A percentile compares a stretch with the other conserved stretches of the same genome.
Conservation (phyloP, 2,888 invertebrate genomes). For the Iselma pallidipennis region DNA sequence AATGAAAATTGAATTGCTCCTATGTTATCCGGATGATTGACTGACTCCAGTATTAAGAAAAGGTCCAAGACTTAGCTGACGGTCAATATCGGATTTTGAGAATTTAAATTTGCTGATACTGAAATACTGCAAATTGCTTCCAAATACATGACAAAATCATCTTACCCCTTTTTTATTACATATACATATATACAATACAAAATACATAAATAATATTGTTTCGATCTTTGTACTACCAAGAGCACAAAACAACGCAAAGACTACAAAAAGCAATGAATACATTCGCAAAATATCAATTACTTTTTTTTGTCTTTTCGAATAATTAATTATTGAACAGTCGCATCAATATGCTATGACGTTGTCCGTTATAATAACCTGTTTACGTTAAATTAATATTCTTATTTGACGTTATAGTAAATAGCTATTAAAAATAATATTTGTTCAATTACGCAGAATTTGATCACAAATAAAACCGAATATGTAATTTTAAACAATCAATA, state of each 20-base stretch:
- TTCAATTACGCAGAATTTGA: background rate
- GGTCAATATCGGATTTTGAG: conserved; percentile 53
- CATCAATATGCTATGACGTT: too few relatives aligned
- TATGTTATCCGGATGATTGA: conserved; percentile 44
- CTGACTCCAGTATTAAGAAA: conserved; percentile 42
- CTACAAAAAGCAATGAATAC: background rate
- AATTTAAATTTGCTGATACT: conserved; percentile 55
- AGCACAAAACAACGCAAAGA: background rate
- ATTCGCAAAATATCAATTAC: background rate
- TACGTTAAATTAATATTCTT: background rate
- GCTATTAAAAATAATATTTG: background rate
- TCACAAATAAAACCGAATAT: background rate
- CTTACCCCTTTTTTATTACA: background rate
- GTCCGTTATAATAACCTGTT: background rate
- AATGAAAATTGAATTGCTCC: conserved; percentile 42
- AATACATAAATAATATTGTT: background rate
- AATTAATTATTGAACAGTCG: too few relatives aligned
- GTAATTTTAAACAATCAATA: background rate
- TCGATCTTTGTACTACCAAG: background rate
- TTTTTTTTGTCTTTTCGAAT: background rate
- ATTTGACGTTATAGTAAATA: background rate
- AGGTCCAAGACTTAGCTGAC: conserved; percentile 44
- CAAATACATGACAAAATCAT: conserved; percentile 24
- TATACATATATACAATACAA: too few relatives aligned
- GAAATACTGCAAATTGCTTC: conserved; percentile 49